A percentile compares a stretch with the other conserved stretches of the same genome.
phyloP scores from a whole-genome alignment of 2,113 vertebrate species.

The Phoxinus phoxinus region DNA sequence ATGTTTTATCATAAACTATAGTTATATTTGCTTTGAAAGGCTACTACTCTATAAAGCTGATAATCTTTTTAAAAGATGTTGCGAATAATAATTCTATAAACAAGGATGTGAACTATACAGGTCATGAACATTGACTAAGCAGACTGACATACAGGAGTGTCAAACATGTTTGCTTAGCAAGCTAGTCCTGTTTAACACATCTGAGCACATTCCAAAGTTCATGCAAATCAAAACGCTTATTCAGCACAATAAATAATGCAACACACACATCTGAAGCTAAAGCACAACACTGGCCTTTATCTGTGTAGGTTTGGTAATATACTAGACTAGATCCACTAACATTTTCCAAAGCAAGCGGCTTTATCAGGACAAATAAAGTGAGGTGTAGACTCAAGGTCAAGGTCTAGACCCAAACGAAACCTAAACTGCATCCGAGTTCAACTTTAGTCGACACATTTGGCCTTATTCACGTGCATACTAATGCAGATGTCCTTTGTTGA shows the following conservation, averaged over 20 bases:
- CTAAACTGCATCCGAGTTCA: neutral
- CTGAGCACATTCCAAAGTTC: conserved; percentile 63
- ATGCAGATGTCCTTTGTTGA: neutral
- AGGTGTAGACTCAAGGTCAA: neutral
- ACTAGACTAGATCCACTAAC: no score
- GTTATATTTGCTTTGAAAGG: neutral
- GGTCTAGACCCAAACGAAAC: neutral
- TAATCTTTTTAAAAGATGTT: neutral
- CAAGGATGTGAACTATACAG: neutral
- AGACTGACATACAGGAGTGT: conserved; percentile 33
- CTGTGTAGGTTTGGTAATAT: neutral
- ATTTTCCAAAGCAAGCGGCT: no score
- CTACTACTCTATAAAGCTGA: neutral
- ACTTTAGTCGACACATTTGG: neutral
- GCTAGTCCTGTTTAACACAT: conserved; percentile 40
- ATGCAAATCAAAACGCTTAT: conserved; percentile 44
- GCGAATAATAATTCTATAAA: neutral
- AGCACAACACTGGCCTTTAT: neutral
- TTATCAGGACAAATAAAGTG: neutral
- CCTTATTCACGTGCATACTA: neutral
- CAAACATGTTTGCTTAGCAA: conserved; percentile 59
- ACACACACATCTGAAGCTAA: neutral
- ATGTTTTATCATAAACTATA: neutral
- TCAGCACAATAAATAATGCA: conserved; percentile 49
- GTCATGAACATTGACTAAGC: conserved; percentile 59